phyloP scores from a whole-genome alignment of 2,888 invertebrate genomes.

The Athalia cordata region DNA sequence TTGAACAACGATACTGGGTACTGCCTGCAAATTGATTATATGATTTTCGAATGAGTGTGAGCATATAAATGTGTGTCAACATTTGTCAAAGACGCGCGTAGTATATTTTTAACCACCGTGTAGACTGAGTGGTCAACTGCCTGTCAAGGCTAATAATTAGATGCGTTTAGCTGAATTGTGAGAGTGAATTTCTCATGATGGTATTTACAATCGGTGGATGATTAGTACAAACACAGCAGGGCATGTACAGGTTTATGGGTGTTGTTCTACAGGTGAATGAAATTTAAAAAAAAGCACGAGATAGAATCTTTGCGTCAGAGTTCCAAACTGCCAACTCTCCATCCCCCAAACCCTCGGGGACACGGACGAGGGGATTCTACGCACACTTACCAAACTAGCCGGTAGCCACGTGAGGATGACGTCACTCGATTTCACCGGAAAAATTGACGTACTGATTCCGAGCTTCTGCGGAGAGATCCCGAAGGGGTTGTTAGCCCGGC shows the following conservation, averaged over 20 bases:
- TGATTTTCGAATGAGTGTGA: not conserved
- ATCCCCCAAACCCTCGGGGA: not conserved
- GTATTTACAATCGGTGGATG: too few species aligned
- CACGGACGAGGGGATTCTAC: conserved; percentile 20
- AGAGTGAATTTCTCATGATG: too few species aligned
- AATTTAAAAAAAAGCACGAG: not conserved
- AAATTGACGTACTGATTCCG: conserved; percentile 3
- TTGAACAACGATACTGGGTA: not conserved
- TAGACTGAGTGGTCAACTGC: conserved; percentile 9
- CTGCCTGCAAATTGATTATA: not conserved
- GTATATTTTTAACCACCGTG: conserved; percentile 20
- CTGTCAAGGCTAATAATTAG: conserved; percentile 25
- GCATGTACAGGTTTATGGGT: too few species aligned
- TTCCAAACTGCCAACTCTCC: not conserved
- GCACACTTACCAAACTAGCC: conserved; percentile 44
- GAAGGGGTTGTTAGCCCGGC: too few species aligned
- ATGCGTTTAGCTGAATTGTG: not conserved
- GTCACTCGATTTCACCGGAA: conserved; percentile 32
- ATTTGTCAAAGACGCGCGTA: conserved; percentile 16
- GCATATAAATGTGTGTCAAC: conserved; percentile 3
- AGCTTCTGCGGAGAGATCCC: not conserved
- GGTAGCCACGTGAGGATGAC: conserved; percentile 48
- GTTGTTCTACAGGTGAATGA: too few species aligned
- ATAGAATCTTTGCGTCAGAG: not conserved
- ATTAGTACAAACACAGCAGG: too few species aligned